Conservation (phyloP, 1,140 invertebrate species). For the Microplitis demolitor region DNA sequence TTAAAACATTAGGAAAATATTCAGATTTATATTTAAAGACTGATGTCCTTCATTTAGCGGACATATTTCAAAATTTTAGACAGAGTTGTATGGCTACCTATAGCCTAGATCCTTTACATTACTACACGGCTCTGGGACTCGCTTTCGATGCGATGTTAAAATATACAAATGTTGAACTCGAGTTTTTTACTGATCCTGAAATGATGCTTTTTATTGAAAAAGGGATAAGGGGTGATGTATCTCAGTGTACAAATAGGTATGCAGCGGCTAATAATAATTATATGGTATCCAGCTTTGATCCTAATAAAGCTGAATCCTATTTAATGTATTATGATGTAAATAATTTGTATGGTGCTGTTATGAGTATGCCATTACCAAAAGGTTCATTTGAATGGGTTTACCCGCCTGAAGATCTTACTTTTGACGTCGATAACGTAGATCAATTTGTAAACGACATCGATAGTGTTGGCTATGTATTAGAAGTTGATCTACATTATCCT, state of each 20-base stretch:
- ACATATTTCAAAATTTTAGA: conserved; percentile 62
- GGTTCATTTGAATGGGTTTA: conserved; percentile 57
- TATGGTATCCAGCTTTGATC: conserved; percentile 51
- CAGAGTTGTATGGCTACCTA: conserved; percentile 35
- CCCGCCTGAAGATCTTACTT: too few relatives aligned
- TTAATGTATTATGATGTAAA: conserved; percentile 62
- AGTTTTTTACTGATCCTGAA: conserved; percentile 60
- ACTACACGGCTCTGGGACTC: conserved; percentile 51
- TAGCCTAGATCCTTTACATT: conserved; percentile 47
- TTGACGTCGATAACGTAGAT: too few relatives aligned
- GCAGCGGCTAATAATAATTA: conserved; percentile 59
- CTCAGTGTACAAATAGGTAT: conserved; percentile 49
- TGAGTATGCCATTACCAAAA: conserved; percentile 56
- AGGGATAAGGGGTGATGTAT: conserved; percentile 50
- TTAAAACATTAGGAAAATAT: conserved; percentile 24
- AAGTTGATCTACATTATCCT: too few relatives aligned
- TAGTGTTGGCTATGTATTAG: too few relatives aligned
- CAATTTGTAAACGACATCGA: too few relatives aligned
- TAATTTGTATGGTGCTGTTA: conserved; percentile 64
- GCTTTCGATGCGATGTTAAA: conserved; percentile 48
- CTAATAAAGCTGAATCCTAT: conserved; percentile 42
- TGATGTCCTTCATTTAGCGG: conserved; percentile 32
- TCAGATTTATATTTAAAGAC: conserved; percentile 5
- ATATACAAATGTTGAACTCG: conserved; percentile 51
- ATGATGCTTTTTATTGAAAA: conserved; percentile 53